Evolutionary conservation across 1,140 invertebrate genomes (phyloP).

Genomic region (Homalodisca vitripennis): DNA sequence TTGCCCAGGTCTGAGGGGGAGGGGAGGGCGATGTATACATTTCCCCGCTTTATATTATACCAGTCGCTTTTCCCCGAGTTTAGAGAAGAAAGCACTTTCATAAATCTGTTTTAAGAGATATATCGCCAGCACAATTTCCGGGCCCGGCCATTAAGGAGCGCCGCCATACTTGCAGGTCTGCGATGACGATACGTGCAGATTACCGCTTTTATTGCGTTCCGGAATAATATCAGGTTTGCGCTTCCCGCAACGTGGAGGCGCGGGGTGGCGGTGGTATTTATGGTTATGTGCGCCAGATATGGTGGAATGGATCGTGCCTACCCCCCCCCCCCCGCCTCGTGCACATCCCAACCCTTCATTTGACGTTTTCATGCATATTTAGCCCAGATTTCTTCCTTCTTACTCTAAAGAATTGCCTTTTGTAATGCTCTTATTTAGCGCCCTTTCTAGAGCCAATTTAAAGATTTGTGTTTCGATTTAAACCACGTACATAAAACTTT

Average conservation of each 20-base stretch:
- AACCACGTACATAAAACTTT: too few relatives aligned
- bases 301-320: background rate
- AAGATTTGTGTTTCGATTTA: constrained; percentile 3
- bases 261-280: background rate
- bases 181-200: constrained; percentile 17
- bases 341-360: constrained; percentile 12
- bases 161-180: background rate
- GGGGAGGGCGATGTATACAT: background rate
- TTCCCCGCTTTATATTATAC: constrained; percentile 12
- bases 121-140: constrained; percentile 13
- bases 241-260: background rate
- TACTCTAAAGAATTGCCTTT: constrained; percentile 9
- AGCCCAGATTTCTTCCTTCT: constrained; percentile 20
- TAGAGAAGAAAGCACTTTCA: constrained; percentile 23
- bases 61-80: constrained; percentile 6
- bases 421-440: background rate
- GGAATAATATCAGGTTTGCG: constrained; percentile 12
- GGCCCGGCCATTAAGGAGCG: constrained; percentile 16
- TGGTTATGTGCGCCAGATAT: constrained; percentile 23
- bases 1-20: background rate
- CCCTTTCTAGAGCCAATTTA: background rate
- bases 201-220: constrained; percentile 20
- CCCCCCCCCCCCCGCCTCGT: background rate
- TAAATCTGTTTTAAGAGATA: constrained; percentile 19
- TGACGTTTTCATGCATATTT: constrained; percentile 26